A percentile compares a stretch with the other conserved stretches of the same genome.
phyloP scores from a whole-genome alignment of 2,797 vertebrate species.

The Alexandromys oeconomus region DNA sequence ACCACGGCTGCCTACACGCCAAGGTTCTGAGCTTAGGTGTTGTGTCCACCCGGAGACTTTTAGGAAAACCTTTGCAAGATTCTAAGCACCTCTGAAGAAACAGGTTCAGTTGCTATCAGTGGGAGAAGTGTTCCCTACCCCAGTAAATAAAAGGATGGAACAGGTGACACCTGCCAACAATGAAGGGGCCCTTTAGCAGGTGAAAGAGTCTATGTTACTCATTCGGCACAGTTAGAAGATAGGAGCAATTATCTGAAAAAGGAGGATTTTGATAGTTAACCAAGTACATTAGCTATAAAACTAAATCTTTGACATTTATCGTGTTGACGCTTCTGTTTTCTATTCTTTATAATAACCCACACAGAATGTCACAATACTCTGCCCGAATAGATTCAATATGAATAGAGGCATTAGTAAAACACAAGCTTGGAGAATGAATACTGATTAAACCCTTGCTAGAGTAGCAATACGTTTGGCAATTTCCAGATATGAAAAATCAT shows the following conservation, averaged over 20 bases:
- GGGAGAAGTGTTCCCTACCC: background rate
- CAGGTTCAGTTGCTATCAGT: constrained; percentile 15
- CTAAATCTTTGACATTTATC: background rate
- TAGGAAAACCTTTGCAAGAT: background rate
- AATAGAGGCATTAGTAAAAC: background rate
- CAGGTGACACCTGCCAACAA: background rate
- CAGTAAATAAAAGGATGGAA: background rate
- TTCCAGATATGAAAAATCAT: constrained; percentile 54
- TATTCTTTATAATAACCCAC: background rate
- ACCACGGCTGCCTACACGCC: background rate
- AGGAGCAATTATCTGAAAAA: background rate
- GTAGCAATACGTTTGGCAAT: constrained; percentile 15
- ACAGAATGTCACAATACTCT: background rate
- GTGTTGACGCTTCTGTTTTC: background rate
- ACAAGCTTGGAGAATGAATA: background rate
- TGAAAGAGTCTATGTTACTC: background rate
- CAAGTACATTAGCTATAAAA: background rate
- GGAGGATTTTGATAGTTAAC: background rate
- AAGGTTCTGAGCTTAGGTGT: background rate
- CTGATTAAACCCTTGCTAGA: background rate
- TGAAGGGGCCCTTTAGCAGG: background rate
- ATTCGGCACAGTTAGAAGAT: background rate
- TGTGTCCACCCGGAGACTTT: background rate
- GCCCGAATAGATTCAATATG: background rate
- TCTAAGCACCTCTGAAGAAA: background rate